A percentile compares a stretch with the other conserved stretches of the same genome.
Conservation (phyloP, 2,797 vertebrate genomes). For the Vireo griseus region DNA sequence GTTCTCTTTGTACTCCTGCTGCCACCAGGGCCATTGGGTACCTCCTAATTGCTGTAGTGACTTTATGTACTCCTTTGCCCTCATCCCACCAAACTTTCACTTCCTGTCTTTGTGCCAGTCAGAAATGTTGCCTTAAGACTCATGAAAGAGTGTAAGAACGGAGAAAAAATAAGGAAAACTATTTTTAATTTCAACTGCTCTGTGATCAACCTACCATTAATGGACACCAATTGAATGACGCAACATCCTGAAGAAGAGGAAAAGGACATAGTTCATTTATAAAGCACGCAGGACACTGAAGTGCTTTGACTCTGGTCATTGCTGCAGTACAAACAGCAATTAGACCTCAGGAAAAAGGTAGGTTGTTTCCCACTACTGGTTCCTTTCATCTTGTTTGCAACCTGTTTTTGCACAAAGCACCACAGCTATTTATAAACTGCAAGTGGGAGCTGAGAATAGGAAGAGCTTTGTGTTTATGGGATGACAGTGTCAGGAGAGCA, state of each 20-base stretch:
- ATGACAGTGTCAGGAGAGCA: constrained; percentile 12
- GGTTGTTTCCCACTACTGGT: background rate
- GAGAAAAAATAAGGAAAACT: background rate
- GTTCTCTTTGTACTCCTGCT: background rate
- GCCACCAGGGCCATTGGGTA: accelerated
- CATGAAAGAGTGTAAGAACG: background rate
- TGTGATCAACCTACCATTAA: background rate
- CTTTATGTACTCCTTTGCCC: background rate
- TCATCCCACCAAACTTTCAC: background rate
- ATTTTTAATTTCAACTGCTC: background rate
- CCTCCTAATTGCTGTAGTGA: background rate
- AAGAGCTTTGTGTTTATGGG: constrained; percentile 13
- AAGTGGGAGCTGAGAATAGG: constrained; percentile 23
- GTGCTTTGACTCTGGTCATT: background rate
- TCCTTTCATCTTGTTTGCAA: constrained; percentile 11
- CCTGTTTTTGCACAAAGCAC: background rate
- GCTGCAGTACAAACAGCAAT: background rate
- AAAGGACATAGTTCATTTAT: background rate
- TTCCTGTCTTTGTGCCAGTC: background rate
- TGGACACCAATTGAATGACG: background rate
- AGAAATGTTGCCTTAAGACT: background rate
- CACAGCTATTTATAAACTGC: constrained; percentile 37
- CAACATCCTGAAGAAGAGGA: background rate
- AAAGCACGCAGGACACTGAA: background rate
- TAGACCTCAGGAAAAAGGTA: background rate